A percentile compares a stretch with the other conserved stretches of the same genome.
Evolutionary conservation across 2,888 invertebrate genomes (phyloP).

Genomic region (Eupithecia tripunctaria): DNA sequence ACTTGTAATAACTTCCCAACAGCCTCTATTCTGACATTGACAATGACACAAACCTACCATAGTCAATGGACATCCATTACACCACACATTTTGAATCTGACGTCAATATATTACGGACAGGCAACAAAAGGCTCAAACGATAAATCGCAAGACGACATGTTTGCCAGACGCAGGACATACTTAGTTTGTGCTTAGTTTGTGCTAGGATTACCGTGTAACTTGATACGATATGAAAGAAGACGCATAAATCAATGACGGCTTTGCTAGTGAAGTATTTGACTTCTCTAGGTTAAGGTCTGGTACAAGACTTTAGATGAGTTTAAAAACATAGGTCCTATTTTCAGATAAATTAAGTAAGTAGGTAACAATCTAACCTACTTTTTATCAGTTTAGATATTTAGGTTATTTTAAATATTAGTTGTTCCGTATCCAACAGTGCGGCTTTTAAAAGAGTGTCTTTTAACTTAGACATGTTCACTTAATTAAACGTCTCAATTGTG

Average conservation of each 20-base stretch:
- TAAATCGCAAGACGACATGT: conserved; percentile 66
- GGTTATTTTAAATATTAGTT: too few species aligned
- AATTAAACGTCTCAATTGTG: too few species aligned
- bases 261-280: conserved; percentile 28
- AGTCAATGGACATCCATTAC: conserved; percentile 56
- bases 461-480: too few species aligned
- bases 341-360: not conserved
- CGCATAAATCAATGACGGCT: conserved; percentile 41
- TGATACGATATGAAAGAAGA: conserved; percentile 44
- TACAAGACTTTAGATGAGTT: not conserved
- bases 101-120: conserved; percentile 62
- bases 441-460: too few species aligned
- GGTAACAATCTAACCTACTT: not conserved
- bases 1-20: not conserved
- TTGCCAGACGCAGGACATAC: conserved; percentile 57
- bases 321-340: not conserved
- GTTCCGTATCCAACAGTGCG: too few species aligned
- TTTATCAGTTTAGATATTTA: not conserved
- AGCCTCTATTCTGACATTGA: conserved; percentile 18
- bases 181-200: conserved; percentile 48
- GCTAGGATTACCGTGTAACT: conserved; percentile 44
- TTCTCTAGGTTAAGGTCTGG: conserved; percentile 6
- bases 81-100: conserved; percentile 61
- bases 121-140: conserved; percentile 66
- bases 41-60: conserved; percentile 21